Evolutionary conservation across 2,888 invertebrate species (phyloP), one percentile per base, ranked within the genome.

Genomic region (Imbricaverruca yamaguchii): DNA sequence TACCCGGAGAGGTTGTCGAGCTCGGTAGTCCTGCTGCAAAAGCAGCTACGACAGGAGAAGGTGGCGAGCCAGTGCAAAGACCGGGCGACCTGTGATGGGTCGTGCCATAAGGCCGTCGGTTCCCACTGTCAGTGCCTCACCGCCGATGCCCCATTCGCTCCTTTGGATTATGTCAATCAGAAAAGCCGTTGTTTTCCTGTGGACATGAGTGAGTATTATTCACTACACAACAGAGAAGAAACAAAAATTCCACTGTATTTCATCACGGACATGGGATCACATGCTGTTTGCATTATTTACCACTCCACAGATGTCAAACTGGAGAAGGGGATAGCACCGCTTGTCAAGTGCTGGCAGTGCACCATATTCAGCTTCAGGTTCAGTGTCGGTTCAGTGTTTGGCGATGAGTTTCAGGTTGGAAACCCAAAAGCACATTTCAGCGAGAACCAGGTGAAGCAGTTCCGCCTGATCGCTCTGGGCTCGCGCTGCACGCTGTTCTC

Each of bases 331-430:
- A 25, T 21, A 23, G 67, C 10, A 10, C 1, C 23, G 10, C 23
- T 23, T 9, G 53, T 21, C 21, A 53, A 55, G 55, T 74, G 74
- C 74, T 74, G 74, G 74, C 74, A 74, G 74, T 74, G 74, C 55
- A 11, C 74, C 21, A 53, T 74, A 8, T 21, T 55, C 15, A 18
- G 11, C 9, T 18, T 74, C 21, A 55, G 18, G 11, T 2, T 74
- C 15, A 9, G 8, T 21, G 21, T 21, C 21, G 0, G 15, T 18
- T 18, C 18, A 0, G 0, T 55, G 55, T 55, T 74, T 21, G 53
- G 53, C 11, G 59, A 59, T 55, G 53, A 2, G 1, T 4, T 13
- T 13, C 23, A 7, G 8, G 1, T 65, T 2, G 3, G 61, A 0
- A 9, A 23, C 4, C 9, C 9, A 65, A 15, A 59, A 59, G 59